phyloP scores from a whole-genome alignment of 2,113 vertebrate genomes.

The Sigmodon hispidus region DNA sequence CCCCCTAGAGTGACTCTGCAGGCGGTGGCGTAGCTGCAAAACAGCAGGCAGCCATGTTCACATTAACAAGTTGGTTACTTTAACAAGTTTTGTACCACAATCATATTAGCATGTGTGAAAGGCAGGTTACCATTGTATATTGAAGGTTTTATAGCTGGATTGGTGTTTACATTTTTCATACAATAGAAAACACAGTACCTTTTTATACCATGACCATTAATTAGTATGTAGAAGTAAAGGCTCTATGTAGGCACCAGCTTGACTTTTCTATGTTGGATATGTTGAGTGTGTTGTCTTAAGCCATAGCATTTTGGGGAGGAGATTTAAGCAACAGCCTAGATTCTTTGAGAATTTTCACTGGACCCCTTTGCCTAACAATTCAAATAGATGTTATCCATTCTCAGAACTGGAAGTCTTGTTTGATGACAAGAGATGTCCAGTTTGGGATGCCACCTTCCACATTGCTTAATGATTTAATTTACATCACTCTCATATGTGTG shows the following conservation, averaged over 20 bases:
- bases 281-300: neutral
- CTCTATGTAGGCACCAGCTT: neutral
- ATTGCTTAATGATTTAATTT: neutral
- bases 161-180: neutral
- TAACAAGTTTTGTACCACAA: neutral
- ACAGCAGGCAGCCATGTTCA: no score
- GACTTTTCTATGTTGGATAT: neutral
- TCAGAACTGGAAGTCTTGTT: neutral
- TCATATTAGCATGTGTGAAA: neutral
- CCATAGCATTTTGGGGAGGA: neutral
- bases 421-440: neutral
- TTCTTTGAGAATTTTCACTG: neutral
- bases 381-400: neutral
- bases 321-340: neutral
- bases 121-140: neutral
- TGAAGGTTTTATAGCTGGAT: neutral
- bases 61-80: neutral
- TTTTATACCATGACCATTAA: neutral
- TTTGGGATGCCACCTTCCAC: rapidly evolving
- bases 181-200: neutral
- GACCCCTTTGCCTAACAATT: neutral
- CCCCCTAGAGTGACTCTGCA: no score
- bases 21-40: no score
- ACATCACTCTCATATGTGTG: neutral
- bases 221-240: neutral